Evolutionary conservation across 23 tunicate species (phyloP), one percentile per base, ranked within the genome.

Genomic region (Diplosoma virens): DNA sequence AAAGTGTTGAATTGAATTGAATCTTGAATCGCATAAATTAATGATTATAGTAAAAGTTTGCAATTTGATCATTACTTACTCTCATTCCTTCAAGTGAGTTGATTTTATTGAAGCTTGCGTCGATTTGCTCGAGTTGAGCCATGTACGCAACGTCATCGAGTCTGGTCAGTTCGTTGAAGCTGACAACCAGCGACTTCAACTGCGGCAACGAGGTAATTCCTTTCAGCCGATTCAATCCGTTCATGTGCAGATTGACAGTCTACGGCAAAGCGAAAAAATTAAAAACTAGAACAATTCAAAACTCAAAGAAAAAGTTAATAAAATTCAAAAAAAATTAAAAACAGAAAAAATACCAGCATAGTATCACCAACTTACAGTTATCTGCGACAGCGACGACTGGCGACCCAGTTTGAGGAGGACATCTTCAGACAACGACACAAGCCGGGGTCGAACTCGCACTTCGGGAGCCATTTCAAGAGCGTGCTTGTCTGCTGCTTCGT

Each of bases 71-170:
- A 76, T 2, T 0, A 55, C 78, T 65, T 27, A 92, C 97, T 86
- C 92, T 37, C 97, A 92, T 85, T 58, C 97, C 97, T 76, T 92
- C 97, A 61, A 92, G 61, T n/a, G 97, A 85, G 55, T 81, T 85
- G 70, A 92, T 92, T 36, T 82, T 85, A 75, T 92, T 92, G 68
- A 85, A 91, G 45, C 97, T 91, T 28, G 97, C 91, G 36, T 92
- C 97, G 18, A 92, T 54, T 25, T 71, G 32, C 50, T 79, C 97
- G 9, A 92, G 79, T 9, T 85, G 80, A 7, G 81, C 23, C 92
- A 92, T 85, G 76, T 92, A 90, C 0, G 97, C 97, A 11, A 92
- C 69, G 60, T 92, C 97, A 28, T 92, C 97, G 0, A 92, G 78
- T 34, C 97, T 69, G 9, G 87, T 81, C 59, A 92, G 78, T 34